Evolutionary conservation across 1,140 invertebrate genomes (phyloP).

Genomic region (Neodiprion pinetum): DNA sequence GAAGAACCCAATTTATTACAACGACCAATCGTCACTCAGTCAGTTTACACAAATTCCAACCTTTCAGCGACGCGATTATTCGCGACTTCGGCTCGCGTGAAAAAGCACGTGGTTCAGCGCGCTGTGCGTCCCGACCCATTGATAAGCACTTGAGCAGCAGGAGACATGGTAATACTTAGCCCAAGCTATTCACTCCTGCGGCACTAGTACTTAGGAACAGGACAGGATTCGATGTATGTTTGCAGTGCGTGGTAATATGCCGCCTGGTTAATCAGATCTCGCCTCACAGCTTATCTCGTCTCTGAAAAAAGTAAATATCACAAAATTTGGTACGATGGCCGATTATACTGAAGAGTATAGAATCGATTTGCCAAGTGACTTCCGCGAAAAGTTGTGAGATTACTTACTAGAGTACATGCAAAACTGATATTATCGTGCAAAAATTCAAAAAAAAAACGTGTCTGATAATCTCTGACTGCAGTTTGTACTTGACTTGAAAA

Average conservation of each 20-base stretch:
- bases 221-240: constrained; percentile 58
- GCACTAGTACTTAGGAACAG: constrained; percentile 90
- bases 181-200: constrained; percentile 76
- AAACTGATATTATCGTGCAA: too few relatives aligned
- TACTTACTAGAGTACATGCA: too few relatives aligned
- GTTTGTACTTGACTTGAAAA: too few relatives aligned
- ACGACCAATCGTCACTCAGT: constrained; percentile 11
- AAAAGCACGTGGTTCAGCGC: neutral
- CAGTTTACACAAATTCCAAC: constrained; percentile 2
- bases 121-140: constrained; percentile 69
- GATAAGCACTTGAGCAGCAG: constrained; percentile 90
- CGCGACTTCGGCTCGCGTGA: neutral
- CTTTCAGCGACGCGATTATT: neutral
- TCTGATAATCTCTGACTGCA: too few relatives aligned
- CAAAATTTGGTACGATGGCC: too few relatives aligned
- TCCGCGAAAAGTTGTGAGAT: too few relatives aligned
- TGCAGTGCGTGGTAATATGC: too few relatives aligned
- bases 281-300: too few relatives aligned
- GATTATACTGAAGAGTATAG: neutral
- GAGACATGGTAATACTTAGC: constrained; percentile 69
- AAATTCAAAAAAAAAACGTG: too few relatives aligned
- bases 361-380: neutral
- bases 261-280: too few relatives aligned
- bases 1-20: constrained; percentile 1
- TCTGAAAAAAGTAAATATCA: too few relatives aligned